These are phyloP conservation scores for Strigamia crassipes DNA, from an alignment of 2,888 invertebrate species.

Conservation along the genomic window DNA sequence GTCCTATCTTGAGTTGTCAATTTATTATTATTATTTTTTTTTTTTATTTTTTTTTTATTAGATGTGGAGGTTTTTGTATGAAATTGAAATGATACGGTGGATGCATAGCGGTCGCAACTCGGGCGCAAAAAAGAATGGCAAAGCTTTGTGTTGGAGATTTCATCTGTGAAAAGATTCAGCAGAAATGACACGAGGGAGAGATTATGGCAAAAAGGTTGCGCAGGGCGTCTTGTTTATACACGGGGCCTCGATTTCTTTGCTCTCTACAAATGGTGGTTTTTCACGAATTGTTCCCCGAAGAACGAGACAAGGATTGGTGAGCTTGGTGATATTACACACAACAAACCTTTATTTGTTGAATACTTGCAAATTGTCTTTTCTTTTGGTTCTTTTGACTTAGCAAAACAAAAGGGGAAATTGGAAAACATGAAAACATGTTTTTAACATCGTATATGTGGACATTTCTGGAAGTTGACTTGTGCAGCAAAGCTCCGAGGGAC, in stretches of 20 bases:
- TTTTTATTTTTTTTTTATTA: too few species aligned
- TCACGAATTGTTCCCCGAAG: conserved; percentile 35
- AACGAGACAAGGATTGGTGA: conserved; percentile 33
- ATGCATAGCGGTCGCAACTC: neutral
- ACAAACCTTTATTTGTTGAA: conserved; percentile 35
- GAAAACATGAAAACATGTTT: neutral
- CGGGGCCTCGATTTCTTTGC: conserved; percentile 33
- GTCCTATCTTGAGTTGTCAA: too few species aligned
- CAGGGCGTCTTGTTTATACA: conserved; percentile 37
- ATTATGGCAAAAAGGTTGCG: conserved; percentile 35
- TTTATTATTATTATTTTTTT: too few species aligned
- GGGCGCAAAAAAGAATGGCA: neutral
- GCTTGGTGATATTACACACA: neutral
- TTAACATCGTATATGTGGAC: too few species aligned
- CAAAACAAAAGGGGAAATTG: neutral
- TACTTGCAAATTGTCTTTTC: neutral
- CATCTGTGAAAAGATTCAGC: conserved; percentile 35
- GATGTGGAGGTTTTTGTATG: neutral
- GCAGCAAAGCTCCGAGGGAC: too few species aligned
- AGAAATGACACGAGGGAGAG: conserved; percentile 36
- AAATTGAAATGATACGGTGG: neutral
- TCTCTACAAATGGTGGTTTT: conserved; percentile 33
- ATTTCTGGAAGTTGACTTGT: too few species aligned
- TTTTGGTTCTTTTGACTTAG: neutral
- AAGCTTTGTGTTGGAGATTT: conserved; percentile 17